Evolutionary conservation across 2,888 invertebrate species (phyloP).

Genomic region (Spodoptera exigua): DNA sequence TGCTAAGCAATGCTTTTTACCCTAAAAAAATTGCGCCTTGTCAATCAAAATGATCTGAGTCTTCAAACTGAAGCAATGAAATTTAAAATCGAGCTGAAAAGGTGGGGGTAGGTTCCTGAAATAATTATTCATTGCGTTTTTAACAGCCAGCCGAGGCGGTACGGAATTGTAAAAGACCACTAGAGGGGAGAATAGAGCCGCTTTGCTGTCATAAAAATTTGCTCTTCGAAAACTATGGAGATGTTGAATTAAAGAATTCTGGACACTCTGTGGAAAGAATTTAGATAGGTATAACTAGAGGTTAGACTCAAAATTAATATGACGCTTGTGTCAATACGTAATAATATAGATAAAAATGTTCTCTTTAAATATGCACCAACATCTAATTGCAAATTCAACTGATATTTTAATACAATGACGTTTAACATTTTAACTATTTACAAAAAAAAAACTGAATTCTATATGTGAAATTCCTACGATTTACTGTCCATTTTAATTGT

Average conservation of each 20-base stretch:
- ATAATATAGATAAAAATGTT: too few relatives aligned
- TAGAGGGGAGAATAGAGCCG: conserved; percentile 74
- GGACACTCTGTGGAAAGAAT: too few relatives aligned
- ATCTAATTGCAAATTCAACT: too few relatives aligned
- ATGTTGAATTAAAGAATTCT: conserved; percentile 19
- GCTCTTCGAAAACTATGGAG: conserved; percentile 71
- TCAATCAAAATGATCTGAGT: conserved; percentile 43
- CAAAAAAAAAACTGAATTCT: too few relatives aligned
- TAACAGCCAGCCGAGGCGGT: conserved; percentile 83
- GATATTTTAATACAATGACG: too few relatives aligned
- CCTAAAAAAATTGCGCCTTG: conserved; percentile 11
- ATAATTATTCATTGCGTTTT: conserved; percentile 89
- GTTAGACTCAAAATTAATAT: too few relatives aligned
- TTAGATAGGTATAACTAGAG: too few relatives aligned
- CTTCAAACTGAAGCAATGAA: conserved; percentile 42
- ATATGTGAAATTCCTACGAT: too few relatives aligned
- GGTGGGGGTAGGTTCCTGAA: conserved; percentile 62
- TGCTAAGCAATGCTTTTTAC: not conserved
- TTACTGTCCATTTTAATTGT: too few relatives aligned
- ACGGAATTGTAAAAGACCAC: conserved; percentile 83
- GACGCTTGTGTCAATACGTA: too few relatives aligned
- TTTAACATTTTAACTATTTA: too few relatives aligned
- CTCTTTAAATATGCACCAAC: too few relatives aligned
- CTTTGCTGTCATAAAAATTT: conserved; percentile 85
- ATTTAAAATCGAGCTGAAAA: conserved; percentile 47